Percentiles rank a stretch among this genome's conserved stretches.
Evolutionary conservation across 2,888 invertebrate species (phyloP).

Genomic region (Megaustenia siamemsis): DNA sequence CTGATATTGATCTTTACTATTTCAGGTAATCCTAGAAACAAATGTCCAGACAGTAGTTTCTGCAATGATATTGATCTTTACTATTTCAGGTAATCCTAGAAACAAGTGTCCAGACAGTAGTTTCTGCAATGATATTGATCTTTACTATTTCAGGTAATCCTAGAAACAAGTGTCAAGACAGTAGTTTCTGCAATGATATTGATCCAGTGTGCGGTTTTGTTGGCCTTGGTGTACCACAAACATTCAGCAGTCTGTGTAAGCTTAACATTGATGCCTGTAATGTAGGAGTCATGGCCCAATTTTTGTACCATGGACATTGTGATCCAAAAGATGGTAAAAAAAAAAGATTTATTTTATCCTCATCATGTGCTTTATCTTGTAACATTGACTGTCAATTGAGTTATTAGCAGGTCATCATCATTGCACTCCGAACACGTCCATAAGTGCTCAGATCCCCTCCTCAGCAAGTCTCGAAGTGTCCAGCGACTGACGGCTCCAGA

Average conservation of each 20-base stretch:
- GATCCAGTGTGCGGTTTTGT: constrained; percentile 41
- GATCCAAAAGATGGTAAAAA: constrained; percentile 35
- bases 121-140: no score
- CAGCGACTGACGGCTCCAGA: no score
- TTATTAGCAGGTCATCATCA: no score
- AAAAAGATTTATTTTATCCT: no score
- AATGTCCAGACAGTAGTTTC: no score
- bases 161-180: background rate
- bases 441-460: no score
- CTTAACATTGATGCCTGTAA: constrained; percentile 43
- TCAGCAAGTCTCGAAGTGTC: no score
- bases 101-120: constrained; percentile 24
- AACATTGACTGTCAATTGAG: no score
- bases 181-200: background rate
- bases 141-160: constrained; percentile 2
- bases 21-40: no score
- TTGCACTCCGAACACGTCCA: no score
- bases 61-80: background rate
- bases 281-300: background rate
- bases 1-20: no score
- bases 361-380: no score
- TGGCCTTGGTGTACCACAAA: background rate
- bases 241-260: constrained; percentile 38
- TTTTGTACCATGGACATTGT: constrained; percentile 28
- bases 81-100: background rate